A percentile compares a stretch with the other conserved stretches of the same genome.
These are phyloP conservation scores for Hypomecis atomaria DNA, from an alignment of 2,888 invertebrate genomes.

Conservation along the genomic window DNA sequence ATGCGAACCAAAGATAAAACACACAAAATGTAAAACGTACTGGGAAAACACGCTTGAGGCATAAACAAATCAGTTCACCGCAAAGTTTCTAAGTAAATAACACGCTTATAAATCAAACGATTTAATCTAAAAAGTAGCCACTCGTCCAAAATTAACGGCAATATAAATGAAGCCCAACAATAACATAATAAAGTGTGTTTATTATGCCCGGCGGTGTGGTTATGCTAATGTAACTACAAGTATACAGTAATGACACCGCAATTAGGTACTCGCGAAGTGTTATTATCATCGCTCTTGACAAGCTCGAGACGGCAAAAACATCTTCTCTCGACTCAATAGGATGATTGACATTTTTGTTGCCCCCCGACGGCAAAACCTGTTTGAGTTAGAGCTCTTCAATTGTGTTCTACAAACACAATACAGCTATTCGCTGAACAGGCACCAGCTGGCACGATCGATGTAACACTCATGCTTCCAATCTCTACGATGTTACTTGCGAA, in stretches of 20 bases:
- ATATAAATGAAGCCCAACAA: constrained; percentile 39
- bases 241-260: constrained; percentile 57
- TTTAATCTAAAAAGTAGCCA: constrained; percentile 29
- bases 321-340: constrained; percentile 51
- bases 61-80: constrained; percentile 32
- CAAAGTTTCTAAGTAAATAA: constrained; percentile 32
- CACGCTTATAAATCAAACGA: constrained; percentile 33
- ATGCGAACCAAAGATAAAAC: constrained; percentile 39
- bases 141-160: constrained; percentile 34
- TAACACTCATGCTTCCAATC: constrained; percentile 25
- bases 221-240: constrained; percentile 55
- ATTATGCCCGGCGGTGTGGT: constrained; percentile 46
- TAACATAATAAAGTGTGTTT: constrained; percentile 38
- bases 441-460: constrained; percentile 38
- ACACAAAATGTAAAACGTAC: constrained; percentile 34
- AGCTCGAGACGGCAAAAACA: constrained; percentile 53
- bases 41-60: constrained; percentile 23
- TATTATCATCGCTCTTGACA: constrained; percentile 56
- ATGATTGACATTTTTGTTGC: constrained; percentile 62
- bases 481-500: constrained; percentile 26
- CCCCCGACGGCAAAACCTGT: constrained; percentile 51
- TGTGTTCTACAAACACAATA: constrained; percentile 38
- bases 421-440: constrained; percentile 29
- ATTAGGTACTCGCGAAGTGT: constrained; percentile 56
- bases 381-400: constrained; percentile 45